phyloP scores from a whole-genome alignment of 2,113 vertebrate species.

The Galemys pyrenaicus region DNA sequence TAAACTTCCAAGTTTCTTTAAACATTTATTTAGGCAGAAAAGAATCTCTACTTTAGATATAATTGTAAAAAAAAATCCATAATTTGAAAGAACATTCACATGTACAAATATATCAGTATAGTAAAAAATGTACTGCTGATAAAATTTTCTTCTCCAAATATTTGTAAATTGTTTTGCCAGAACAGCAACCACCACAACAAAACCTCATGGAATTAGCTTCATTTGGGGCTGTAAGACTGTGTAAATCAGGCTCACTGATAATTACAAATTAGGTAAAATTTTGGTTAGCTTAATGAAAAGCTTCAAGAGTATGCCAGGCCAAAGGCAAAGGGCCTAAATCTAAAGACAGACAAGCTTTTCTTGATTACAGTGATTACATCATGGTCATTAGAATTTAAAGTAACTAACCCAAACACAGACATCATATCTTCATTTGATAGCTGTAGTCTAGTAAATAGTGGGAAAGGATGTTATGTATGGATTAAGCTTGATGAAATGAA shows the following conservation, averaged over 20 bases:
- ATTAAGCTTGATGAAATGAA: slow-evolving; percentile 90
- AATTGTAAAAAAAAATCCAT: slow-evolving; percentile 61
- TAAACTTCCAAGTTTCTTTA: slow-evolving; percentile 37
- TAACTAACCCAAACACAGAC: slow-evolving; percentile 89
- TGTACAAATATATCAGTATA: slow-evolving; percentile 25
- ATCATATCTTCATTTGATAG: slow-evolving; percentile 91
- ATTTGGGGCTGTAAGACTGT: slow-evolving; percentile 76
- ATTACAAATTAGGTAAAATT: slow-evolving; percentile 85
- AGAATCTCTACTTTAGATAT: slow-evolving; percentile 32
- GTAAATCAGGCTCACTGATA: slow-evolving; percentile 70
- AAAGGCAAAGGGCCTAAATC: slow-evolving; percentile 82
- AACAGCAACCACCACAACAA: slow-evolving; percentile 69
- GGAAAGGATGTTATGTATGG: slow-evolving; percentile 89
- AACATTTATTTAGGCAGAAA: slow-evolving; percentile 22
- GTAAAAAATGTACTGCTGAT: slow-evolving; percentile 67
- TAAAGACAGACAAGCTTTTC: slow-evolving; percentile 86
- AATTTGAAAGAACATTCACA: background rate
- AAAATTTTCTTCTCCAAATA: slow-evolving; percentile 79
- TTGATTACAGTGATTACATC: slow-evolving; percentile 89
- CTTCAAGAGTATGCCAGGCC: slow-evolving; percentile 80
- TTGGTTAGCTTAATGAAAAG: slow-evolving; percentile 85
- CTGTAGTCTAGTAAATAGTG: slow-evolving; percentile 86
- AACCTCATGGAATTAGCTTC: slow-evolving; percentile 68
- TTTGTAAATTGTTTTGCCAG: slow-evolving; percentile 77
- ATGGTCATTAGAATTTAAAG: slow-evolving; percentile 87